A percentile compares a stretch with the other conserved stretches of the same genome.
Evolutionary conservation across 2,888 invertebrate species (phyloP).

Genomic region (Leucania comma): DNA sequence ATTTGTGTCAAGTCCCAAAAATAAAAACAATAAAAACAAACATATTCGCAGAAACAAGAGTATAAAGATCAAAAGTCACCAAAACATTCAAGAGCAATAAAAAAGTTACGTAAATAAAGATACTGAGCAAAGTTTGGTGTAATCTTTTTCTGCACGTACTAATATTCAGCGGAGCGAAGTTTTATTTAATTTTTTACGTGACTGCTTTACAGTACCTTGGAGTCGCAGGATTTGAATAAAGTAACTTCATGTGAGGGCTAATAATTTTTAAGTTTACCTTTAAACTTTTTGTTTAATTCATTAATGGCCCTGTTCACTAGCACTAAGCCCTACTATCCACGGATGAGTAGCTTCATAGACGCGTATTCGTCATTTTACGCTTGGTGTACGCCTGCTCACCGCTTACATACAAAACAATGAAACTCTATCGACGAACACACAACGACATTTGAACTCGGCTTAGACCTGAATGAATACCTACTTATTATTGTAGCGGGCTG

Average conservation of each 20-base stretch:
- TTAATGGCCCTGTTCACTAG: not conserved
- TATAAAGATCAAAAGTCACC: constrained; percentile 14
- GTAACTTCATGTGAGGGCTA: constrained; percentile 36
- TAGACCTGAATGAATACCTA: too few relatives aligned
- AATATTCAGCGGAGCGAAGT: constrained; percentile 60
- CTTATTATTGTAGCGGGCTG: too few relatives aligned
- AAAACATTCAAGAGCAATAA: constrained; percentile 48
- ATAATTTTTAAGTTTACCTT: constrained; percentile 13
- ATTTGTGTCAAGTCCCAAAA: not conserved
- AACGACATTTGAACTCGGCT: too few relatives aligned
- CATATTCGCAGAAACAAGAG: not conserved
- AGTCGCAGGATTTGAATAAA: constrained; percentile 39
- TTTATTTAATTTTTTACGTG: constrained; percentile 75
- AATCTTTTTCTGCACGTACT: constrained; percentile 60
- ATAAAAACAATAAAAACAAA: not conserved
- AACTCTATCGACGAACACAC: too few relatives aligned
- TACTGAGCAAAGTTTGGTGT: constrained; percentile 47
- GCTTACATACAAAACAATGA: too few relatives aligned
- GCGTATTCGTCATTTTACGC: too few relatives aligned
- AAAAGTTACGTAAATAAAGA: constrained; percentile 60
- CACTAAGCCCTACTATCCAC: not conserved
- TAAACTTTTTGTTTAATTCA: not conserved
- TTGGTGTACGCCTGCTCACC: too few relatives aligned
- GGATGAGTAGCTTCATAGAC: too few relatives aligned
- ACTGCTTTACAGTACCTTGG: constrained; percentile 61